Conservation (phyloP, 2,888 invertebrate species). For the Tinea semifulvella region DNA sequence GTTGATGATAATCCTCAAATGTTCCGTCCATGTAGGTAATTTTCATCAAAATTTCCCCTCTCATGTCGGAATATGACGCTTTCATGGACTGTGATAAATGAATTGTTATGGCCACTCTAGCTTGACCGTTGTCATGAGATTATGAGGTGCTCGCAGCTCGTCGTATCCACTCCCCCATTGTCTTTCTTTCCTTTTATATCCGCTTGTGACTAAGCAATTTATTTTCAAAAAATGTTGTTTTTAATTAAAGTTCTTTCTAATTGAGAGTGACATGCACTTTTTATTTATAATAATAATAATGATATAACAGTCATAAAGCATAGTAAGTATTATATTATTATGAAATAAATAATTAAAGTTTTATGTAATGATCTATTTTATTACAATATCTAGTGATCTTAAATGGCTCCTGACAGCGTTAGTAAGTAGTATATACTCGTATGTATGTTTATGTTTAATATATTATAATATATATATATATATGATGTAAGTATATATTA, state of each 20-base stretch:
- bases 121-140: slow-evolving; percentile 37
- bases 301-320: no score
- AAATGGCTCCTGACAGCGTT: no score
- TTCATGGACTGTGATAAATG: slow-evolving; percentile 30
- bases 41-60: neutral
- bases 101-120: slow-evolving; percentile 29
- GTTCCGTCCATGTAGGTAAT: neutral
- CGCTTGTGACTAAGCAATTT: slow-evolving; percentile 3
- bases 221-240: slow-evolving; percentile 5
- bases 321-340: no score
- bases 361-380: no score
- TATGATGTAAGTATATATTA: no score
- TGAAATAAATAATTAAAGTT: no score
- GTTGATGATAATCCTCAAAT: no score
- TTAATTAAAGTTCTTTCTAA: neutral
- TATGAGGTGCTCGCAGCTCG: slow-evolving; percentile 25
- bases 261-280: slow-evolving; percentile 1
- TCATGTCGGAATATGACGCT: slow-evolving; percentile 16
- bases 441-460: no score
- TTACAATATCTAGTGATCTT: no score
- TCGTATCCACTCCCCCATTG: slow-evolving; percentile 2
- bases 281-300: neutral
- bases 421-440: no score
- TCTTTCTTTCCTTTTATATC: slow-evolving; percentile 8
- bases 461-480: no score